A percentile compares a stretch with the other conserved stretches of the same genome.
These are phyloP conservation scores for Aurelia aurita DNA, from an alignment of 30 jellyfish, hydroid and myxozoan species.

Conservation along the genomic window DNA sequence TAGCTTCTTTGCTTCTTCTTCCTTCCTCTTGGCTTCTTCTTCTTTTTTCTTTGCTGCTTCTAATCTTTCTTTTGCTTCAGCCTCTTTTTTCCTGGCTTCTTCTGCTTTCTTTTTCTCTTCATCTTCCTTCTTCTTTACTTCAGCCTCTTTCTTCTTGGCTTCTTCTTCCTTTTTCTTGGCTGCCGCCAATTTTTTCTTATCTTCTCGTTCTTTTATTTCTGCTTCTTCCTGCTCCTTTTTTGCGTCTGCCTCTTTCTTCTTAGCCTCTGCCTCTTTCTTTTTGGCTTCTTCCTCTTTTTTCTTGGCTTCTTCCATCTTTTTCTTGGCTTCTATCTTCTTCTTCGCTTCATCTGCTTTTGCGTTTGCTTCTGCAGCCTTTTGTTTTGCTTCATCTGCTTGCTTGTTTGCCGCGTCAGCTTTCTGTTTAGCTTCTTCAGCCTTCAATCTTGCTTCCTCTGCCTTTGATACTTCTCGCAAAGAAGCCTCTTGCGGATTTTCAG, in stretches of 20 bases:
- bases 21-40: slow-evolving; percentile 15
- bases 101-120: slow-evolving; percentile 28
- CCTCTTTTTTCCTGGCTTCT: slow-evolving; percentile 25
- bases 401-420: background rate
- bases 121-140: slow-evolving; percentile 22
- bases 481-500: background rate
- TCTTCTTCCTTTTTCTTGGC: slow-evolving; percentile 30
- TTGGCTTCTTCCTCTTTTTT: slow-evolving; percentile 23
- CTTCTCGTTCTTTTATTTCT: slow-evolving; percentile 14
- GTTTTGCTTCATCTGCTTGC: slow-evolving; percentile 13
- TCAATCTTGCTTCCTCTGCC: slow-evolving; percentile 22
- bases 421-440: background rate
- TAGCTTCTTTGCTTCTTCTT: background rate
- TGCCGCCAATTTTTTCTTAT: slow-evolving; percentile 12
- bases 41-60: slow-evolving; percentile 20
- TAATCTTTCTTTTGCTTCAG: slow-evolving; percentile 9
- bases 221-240: slow-evolving; percentile 1
- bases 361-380: slow-evolving; percentile 7
- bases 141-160: slow-evolving; percentile 23
- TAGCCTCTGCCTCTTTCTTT: slow-evolving; percentile 10
- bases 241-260: background rate
- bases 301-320: slow-evolving; percentile 15
- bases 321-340: slow-evolving; percentile 29
- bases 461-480: background rate
- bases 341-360: slow-evolving; percentile 3